Evolutionary conservation across 2,888 invertebrate genomes (phyloP).

Genomic region (Zaprionus bogoriensis): DNA sequence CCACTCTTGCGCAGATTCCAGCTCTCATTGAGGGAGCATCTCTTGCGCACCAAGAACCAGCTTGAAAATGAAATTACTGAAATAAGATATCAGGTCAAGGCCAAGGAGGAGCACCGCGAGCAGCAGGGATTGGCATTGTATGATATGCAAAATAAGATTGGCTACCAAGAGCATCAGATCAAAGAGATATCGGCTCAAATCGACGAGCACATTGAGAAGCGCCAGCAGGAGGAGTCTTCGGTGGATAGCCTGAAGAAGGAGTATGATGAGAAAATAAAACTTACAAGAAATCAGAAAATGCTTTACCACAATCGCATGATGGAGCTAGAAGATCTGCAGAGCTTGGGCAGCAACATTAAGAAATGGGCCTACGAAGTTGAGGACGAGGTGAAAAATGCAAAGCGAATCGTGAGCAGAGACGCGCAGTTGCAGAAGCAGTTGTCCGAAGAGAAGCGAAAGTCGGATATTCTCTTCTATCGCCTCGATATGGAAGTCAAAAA

Average conservation of each 20-base stretch:
- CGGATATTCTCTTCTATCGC: constrained; percentile 87
- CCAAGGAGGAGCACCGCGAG: constrained; percentile 79
- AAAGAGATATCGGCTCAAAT: constrained; percentile 83
- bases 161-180: constrained; percentile 83
- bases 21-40: constrained; percentile 86
- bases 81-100: constrained; percentile 84
- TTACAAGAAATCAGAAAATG: constrained; percentile 71
- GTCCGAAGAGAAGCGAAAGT: constrained; percentile 80
- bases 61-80: constrained; percentile 87
- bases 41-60: constrained; percentile 86
- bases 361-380: constrained; percentile 81
- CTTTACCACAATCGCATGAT: constrained; percentile 74
- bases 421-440: constrained; percentile 81
- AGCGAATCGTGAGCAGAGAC: constrained; percentile 81
- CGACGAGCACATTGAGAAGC: constrained; percentile 76
- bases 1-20: constrained; percentile 90
- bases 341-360: constrained; percentile 78
- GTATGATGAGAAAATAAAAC: constrained; percentile 75
- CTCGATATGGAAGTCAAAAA: constrained; percentile 88
- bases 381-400: constrained; percentile 80
- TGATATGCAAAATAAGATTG: constrained; percentile 84
- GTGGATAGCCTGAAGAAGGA: constrained; percentile 79
- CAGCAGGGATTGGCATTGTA: constrained; percentile 83
- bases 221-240: constrained; percentile 80
- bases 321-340: constrained; percentile 79